phyloP scores from a whole-genome alignment of 64 coral and sea anemone genomes.

The Porites lutea region DNA sequence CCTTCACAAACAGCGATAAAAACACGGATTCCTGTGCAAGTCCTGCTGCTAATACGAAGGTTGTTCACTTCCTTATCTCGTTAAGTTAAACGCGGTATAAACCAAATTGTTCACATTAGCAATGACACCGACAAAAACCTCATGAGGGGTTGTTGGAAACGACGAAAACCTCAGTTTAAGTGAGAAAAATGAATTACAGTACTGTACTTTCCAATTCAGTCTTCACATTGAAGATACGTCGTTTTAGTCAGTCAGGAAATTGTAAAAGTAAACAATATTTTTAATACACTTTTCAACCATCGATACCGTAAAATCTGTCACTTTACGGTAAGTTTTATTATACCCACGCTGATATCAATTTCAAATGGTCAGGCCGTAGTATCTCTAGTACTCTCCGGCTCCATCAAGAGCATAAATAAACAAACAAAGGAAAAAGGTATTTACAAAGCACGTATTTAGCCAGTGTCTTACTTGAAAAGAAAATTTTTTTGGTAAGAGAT shows the following conservation, averaged over 20 bases:
- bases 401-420: not conserved
- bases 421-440: not conserved
- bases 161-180: no score
- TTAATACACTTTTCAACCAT: no score
- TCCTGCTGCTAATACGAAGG: not conserved
- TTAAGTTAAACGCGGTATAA: not conserved
- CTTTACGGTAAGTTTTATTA: no score
- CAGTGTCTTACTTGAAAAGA: not conserved
- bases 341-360: not conserved
- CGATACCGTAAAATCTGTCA: no score
- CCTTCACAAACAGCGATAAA: not conserved
- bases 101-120: not conserved
- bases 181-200: no score
- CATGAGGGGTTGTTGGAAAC: no score
- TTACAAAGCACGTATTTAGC: not conserved
- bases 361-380: not conserved
- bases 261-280: no score
- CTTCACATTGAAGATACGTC: no score
- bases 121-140: not conserved
- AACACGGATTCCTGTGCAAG: not conserved
- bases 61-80: slow-evolving; percentile 24
- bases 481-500: not conserved
- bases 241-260: no score
- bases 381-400: not conserved
- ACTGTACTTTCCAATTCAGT: no score